Conservation (phyloP, 2,113 vertebrate genomes). For the Podarcis raffonei region DNA sequence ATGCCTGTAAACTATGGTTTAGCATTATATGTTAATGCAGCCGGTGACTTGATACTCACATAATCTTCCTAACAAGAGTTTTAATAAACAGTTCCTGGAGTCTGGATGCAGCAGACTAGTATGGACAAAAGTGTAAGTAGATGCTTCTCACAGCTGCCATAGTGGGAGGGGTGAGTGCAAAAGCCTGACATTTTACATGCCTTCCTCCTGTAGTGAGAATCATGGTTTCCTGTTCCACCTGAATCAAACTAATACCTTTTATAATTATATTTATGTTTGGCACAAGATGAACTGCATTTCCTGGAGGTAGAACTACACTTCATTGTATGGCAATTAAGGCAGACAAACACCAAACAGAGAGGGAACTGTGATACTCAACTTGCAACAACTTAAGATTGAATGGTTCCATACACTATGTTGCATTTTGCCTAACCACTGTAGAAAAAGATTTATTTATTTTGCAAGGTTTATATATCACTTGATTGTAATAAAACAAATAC, state of each 20-base stretch:
- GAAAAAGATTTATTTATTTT: neutral
- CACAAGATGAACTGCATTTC: neutral
- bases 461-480: too few species aligned
- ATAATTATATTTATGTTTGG: neutral
- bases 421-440: slow-evolving; percentile 17
- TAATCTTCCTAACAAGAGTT: neutral
- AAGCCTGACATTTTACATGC: neutral
- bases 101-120: neutral
- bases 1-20: too few species aligned
- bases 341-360: neutral
- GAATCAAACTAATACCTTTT: neutral
- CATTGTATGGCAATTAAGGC: neutral
- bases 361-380: neutral
- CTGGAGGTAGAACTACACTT: neutral
- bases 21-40: too few species aligned
- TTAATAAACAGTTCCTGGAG: neutral
- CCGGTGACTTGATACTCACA: neutral
- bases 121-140: too few species aligned
- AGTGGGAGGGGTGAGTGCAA: neutral
- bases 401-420: neutral
- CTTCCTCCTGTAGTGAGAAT: neutral
- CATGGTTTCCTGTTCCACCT: neutral
- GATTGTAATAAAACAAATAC: too few species aligned
- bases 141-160: neutral
- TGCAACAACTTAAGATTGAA: neutral